phyloP scores from a whole-genome alignment of 2,113 vertebrate genomes.

The Coreoperca whiteheadi region DNA sequence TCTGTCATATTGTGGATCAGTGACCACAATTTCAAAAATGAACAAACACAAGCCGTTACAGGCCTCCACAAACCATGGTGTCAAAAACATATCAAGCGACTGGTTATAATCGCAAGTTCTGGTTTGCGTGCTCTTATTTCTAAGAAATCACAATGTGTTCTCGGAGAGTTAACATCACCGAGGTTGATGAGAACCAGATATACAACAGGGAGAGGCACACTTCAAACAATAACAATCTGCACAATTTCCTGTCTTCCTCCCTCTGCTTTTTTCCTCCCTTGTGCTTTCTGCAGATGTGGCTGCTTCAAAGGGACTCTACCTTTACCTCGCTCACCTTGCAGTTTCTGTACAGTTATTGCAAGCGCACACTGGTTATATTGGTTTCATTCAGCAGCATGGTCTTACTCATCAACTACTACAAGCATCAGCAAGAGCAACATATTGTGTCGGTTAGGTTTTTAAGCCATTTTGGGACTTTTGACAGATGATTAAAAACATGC shows the following conservation, averaged over 20 bases:
- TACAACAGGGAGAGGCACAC: conserved; percentile 4
- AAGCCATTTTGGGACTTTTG: not conserved
- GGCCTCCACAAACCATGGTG: too few relatives aligned
- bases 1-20: not conserved
- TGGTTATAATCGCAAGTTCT: not conserved
- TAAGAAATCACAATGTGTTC: not conserved
- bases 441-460: conserved; percentile 5
- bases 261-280: not conserved
- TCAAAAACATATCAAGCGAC: fast-evolving
- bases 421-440: not conserved
- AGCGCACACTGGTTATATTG: conserved; percentile 11
- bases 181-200: not conserved
- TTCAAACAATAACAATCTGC: conserved; percentile 52
- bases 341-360: conserved; percentile 54
- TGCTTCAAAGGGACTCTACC: conserved; percentile 56
- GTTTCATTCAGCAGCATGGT: conserved; percentile 32
- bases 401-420: conserved; percentile 26
- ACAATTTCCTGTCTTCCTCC: conserved; percentile 63
- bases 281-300: conserved; percentile 47
- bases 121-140: not conserved
- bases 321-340: conserved; percentile 67
- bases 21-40: not conserved
- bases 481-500: conserved; percentile 13
- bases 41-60: not conserved
- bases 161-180: not conserved